Evolutionary conservation across 1,140 invertebrate genomes (phyloP), one percentile per base, ranked within the genome.

Genomic region (Drosophila bifasciata): DNA sequence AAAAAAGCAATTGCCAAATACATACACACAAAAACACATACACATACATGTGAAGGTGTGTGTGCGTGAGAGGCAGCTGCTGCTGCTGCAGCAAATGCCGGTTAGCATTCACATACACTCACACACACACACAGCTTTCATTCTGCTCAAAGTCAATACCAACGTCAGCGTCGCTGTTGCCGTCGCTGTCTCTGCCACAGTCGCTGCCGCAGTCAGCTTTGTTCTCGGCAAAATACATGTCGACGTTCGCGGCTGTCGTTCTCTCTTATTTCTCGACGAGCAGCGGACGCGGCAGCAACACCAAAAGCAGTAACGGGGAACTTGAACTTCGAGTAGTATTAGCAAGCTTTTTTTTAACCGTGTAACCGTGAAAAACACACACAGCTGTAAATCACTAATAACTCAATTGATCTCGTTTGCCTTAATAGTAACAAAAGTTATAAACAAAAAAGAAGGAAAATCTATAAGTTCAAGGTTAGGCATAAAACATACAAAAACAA

Each of bases 241-340:
- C 19, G 21, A 46, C 44, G 46, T 15, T 48, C n/a, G 23, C 46
- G 46, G 19, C n/a, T n/a, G n/a, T 15, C 17, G 64, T 48, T 70
- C 64, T 43, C 56, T 71, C 36, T 79, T 79, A 88, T 84, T 88
- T 83, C 79, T 73, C 79, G 70, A 76, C 60, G 76, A 83, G 71
- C 83, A 72, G 70, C 75, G 83, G 39, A 88, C 84, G 75, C 83
- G 78, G 53, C 60, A 69, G 64, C 63, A 77, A 59, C 40, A 57
- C 41, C 57, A 61, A 32, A 59, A 40, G 43, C 60, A 55, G 43
- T 66, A 43, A 45, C 5, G 32, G 59, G 17, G 21, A 58, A 58
- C 28, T 61, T 70, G 45, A 61, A 71, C 52, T 57, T 79, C 74
- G 56, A 73, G 69, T 85, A 71, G 64, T 77, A 75, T 70, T 81